Base-by-base conservation (phyloP, 2,113 vertebrate species). In the Salvelinus sp. region DNA sequence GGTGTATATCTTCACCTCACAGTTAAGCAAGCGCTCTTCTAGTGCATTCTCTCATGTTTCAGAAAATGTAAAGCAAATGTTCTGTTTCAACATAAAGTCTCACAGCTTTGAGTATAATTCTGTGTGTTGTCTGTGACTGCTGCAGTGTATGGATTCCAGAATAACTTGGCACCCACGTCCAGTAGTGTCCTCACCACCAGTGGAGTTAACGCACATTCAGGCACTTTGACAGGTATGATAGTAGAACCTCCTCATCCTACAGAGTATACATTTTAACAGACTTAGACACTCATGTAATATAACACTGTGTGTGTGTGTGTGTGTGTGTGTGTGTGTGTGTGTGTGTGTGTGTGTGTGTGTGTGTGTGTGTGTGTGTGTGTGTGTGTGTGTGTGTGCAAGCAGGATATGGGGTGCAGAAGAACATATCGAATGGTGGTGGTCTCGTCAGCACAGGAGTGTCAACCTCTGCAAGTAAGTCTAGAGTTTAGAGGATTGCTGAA, bases 351-450 rank as follows among this genome's bases (percentile, higher is more conserved):
- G 38, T 38, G 38, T 38, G 7, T 9, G 38, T 38, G 38, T 68
- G 30, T 68, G 30, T 68, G 14, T 38, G 28, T 68, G 27, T 69
- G 67, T 23, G 38, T 69, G 68, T 69, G 38, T 44, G 16, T 48
- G 38, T 22, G 33, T 38, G 38, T 38, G 38, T 9, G 38, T 0
- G 38, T 0, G 38, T 0, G 38, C 38, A 10, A 10, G 38, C 38
- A 48, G 68, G 90, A 0, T 95, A 95, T 0, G 87, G 93, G 14
- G 63, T 94, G 79, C 95, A 95, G 87, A 96, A 95, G 77, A 94
- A 94, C 50, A 27, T 89, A 69, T 78, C 93, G 67, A 92, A 94
- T 78, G 89, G 73, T 18, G 79, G 88, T 65, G 78, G 90, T 0
- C n/a, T 76, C 3, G 76, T 88, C 48, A 93, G 81, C 83, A 87